phyloP scores from a whole-genome alignment of 2,113 vertebrate genomes.

The Enhydra lutris region DNA sequence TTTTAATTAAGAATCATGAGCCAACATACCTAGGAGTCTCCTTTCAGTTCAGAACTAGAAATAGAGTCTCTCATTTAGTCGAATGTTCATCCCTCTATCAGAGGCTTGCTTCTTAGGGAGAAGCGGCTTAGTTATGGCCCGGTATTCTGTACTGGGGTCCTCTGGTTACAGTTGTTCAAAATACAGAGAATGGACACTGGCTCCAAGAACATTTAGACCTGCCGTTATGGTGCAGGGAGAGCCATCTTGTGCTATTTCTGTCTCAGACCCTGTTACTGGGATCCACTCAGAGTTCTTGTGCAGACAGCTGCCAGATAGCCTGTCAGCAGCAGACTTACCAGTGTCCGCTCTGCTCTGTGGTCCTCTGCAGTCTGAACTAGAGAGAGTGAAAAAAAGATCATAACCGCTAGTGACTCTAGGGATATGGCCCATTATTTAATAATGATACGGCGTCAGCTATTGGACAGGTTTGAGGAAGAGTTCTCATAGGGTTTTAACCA shows the following conservation, averaged over 20 bases:
- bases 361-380: not conserved
- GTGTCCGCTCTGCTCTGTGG: not conserved
- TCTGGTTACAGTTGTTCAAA: not conserved
- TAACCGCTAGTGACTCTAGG: not conserved
- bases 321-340: accelerated
- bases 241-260: not conserved
- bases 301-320: accelerated
- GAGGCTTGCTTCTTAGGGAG: not conserved
- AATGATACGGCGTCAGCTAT: not conserved
- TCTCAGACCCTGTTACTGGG: not conserved
- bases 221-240: accelerated
- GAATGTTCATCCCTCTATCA: too few relatives aligned
- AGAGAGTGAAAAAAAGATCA: not conserved
- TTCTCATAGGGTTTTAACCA: not conserved
- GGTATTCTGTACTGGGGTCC: accelerated
- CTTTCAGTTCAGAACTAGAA: not conserved
- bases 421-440: not conserved
- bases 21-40: not conserved
- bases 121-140: not conserved
- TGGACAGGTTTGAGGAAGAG: not conserved
- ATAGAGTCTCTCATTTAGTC: not conserved
- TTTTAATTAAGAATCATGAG: not conserved
- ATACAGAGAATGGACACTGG: not conserved
- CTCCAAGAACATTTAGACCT: not conserved
- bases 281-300: too few relatives aligned